Evolutionary conservation across 2,113 vertebrate species (phyloP).

Genomic region (Gallinago undulata): DNA sequence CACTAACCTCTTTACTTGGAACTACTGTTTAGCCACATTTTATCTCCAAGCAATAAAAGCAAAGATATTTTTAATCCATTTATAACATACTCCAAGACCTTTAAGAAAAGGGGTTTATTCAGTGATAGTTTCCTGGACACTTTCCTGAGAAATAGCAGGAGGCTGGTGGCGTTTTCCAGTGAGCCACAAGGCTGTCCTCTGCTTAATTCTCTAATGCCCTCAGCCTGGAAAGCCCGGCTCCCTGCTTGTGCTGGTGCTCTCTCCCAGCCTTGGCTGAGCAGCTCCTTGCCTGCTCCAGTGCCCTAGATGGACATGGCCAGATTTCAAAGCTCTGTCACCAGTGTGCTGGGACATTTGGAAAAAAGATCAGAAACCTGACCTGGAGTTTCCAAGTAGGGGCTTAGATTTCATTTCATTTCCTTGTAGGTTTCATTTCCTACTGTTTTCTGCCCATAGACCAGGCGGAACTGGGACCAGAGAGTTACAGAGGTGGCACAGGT

Average conservation of each 20-base stretch:
- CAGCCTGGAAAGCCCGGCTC: background rate
- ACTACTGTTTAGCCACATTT: background rate
- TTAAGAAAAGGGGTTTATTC: background rate
- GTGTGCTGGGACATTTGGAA: background rate
- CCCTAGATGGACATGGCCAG: background rate
- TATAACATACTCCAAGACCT: background rate
- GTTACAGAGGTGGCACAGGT: background rate
- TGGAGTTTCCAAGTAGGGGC: background rate
- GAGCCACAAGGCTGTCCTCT: background rate
- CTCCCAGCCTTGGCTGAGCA: background rate
- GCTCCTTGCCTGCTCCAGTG: background rate
- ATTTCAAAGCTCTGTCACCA: background rate
- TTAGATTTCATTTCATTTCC: background rate
- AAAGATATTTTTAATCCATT: background rate
- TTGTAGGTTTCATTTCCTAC: background rate
- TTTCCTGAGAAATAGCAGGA: background rate
- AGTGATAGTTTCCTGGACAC: background rate
- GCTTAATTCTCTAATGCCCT: constrained; percentile 27
- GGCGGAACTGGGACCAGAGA: background rate
- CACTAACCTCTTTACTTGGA: background rate
- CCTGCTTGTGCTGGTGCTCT: background rate
- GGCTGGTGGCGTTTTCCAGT: background rate
- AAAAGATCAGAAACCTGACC: background rate
- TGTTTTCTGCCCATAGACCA: background rate
- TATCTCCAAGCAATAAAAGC: background rate